Conservation (phyloP, 2,113 vertebrate genomes). For the Climacteris rufus region DNA sequence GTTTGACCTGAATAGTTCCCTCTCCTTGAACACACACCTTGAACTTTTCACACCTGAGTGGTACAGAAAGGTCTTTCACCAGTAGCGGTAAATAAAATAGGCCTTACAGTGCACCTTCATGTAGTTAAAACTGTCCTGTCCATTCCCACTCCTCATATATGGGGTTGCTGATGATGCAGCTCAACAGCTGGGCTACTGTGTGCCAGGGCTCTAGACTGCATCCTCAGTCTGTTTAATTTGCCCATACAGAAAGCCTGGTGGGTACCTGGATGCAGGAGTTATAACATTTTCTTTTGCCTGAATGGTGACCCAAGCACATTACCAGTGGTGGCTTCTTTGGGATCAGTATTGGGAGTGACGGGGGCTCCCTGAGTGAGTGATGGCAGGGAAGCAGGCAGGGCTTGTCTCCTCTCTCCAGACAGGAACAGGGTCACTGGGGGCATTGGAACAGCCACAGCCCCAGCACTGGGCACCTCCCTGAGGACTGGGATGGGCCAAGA, state of each 20-base stretch:
- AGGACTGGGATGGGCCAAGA: too few relatives aligned
- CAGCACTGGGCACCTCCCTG: fast-evolving
- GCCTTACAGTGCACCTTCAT: background rate
- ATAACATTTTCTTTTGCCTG: background rate
- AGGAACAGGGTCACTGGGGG: fast-evolving
- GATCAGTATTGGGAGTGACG: fast-evolving
- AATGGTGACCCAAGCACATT: background rate
- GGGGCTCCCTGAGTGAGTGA: fast-evolving
- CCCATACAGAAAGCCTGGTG: background rate
- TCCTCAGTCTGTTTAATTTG: background rate
- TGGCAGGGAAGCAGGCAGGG: too few relatives aligned
- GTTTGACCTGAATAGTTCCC: background rate
- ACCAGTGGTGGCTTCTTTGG: background rate
- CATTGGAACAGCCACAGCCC: background rate
- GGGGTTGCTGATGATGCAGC: background rate
- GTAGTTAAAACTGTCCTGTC: background rate
- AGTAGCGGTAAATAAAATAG: background rate
- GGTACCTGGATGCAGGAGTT: background rate
- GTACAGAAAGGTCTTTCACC: background rate
- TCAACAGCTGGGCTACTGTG: background rate
- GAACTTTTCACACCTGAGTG: background rate
- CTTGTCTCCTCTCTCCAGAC: too few relatives aligned
- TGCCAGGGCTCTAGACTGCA: background rate
- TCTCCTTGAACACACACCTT: background rate
- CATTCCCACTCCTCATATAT: background rate